Base-by-base conservation (phyloP, 2,888 invertebrate species). In the Omphaloscelis lunosa region DNA sequence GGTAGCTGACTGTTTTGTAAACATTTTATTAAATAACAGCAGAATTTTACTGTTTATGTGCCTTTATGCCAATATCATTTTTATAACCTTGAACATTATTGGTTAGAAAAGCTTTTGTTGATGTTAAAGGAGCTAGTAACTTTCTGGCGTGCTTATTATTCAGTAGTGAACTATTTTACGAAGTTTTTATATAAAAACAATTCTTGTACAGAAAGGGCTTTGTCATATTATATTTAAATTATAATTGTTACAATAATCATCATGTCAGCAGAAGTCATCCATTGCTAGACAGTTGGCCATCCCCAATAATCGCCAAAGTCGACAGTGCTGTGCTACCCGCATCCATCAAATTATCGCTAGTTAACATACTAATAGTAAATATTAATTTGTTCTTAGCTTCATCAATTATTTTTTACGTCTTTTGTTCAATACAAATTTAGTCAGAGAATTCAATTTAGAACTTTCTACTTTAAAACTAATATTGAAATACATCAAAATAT, bases 1-100 rank as follows among this genome's bases (percentile, higher is more conserved):
- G 90, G 93, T 93, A 92, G 63, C 84, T 85, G 75, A 59, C 77
- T 84, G 86, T 63, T 82, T 75, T 75, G 81, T 74, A 59, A 67
- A 62, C 17, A 68, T 72, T 72, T 72, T 70, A 41, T 34, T 62
- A 39, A 48, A 29, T 61, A 68, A 62, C 12, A 27, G 7, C 29
- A 17, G 1, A 11, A 56, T 68, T 76, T 53, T 65, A 17, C 7
- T 69, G 45, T 65, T 72, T 56, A 59, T 65, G 23, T 29, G 2
- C 1, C 3, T 51, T 48, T 34, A 45, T 70, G 45, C 17, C 51
- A 20, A 45, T 56, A 20, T 39, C 15, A n/a, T 59, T 69, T 65
- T 81, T 45, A 59, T 29, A 58, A 11, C 51, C 68, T 68, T 63
- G 7, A 74, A 56, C 12, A 20, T 51, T 63, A 20, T 51, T 63